Percentiles rank a stretch among this genome's conserved stretches.
Evolutionary conservation across 2,797 vertebrate genomes (phyloP).

Genomic region (Anguilla anguilla): DNA sequence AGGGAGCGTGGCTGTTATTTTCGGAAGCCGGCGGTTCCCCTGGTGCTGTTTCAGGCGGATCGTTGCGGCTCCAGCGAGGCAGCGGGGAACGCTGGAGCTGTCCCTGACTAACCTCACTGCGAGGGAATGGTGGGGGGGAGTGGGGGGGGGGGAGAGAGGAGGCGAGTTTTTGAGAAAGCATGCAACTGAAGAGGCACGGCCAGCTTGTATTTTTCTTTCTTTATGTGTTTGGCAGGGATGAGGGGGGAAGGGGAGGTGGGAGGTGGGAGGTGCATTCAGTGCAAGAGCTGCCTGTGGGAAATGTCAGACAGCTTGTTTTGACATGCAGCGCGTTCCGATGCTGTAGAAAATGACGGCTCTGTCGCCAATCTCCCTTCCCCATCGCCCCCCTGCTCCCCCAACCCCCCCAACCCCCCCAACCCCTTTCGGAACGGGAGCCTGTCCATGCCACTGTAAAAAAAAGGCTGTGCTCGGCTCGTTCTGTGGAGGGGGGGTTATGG

Average conservation of each 20-base stretch:
- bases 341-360: slow-evolving; percentile 60
- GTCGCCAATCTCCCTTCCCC: slow-evolving; percentile 19
- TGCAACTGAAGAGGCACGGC: slow-evolving; percentile 84
- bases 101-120: slow-evolving; percentile 66
- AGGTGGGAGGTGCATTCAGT: slow-evolving; percentile 76
- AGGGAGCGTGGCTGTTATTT: background rate
- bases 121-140: slow-evolving; percentile 33
- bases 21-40: slow-evolving; percentile 60
- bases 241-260: slow-evolving; percentile 15
- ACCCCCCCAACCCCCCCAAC: slow-evolving; percentile 31
- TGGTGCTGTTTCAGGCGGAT: slow-evolving; percentile 78
- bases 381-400: background rate
- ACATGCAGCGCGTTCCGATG: slow-evolving; percentile 89
- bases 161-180: slow-evolving; percentile 75
- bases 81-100: slow-evolving; percentile 51
- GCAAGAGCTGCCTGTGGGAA: slow-evolving; percentile 65
- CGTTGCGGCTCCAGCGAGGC: slow-evolving; percentile 35
- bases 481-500: slow-evolving; percentile 72
- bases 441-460: background rate
- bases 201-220: slow-evolving; percentile 29
- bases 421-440: slow-evolving; percentile 30
- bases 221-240: slow-evolving; percentile 6
- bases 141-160: background rate
- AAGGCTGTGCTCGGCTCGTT: slow-evolving; percentile 79
- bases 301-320: slow-evolving; percentile 61